Evolutionary conservation across 2,797 vertebrate genomes (phyloP), one percentile per base, ranked within the genome.

Genomic region (Kryptolebias ocellatus): DNA sequence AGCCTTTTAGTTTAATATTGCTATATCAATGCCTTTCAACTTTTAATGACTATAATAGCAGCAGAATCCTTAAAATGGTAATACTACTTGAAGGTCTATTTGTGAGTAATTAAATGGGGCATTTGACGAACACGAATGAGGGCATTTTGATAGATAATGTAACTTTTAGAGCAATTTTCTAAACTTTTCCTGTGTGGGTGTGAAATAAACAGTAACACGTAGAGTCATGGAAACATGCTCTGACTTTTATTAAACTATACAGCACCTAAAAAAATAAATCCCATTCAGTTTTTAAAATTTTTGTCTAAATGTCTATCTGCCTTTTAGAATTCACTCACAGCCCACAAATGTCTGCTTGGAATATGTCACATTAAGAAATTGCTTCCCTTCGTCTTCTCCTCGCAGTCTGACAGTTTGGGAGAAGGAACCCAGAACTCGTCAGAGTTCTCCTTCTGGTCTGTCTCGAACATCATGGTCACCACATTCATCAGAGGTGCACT

Each of bases 381-480:
- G 1, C 49, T 64, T 27, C 4, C 44, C 12, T 73, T 15, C 39
- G 2, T 50, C 24, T 12, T 1, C 42, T 54, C 46, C 74, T 83
- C 49, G 64, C 77, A 90, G 90, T 72, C 70, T 17, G 59, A 72
- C 53, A 12, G 31, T 69, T 70, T 51, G 54, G 47, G 53, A 62
- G 62, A 77, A 68, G 67, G 51, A 28, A 20, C 64, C 64, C 56
- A 51, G 44, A 66, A 14, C 61, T 64, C 66, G 29, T 18, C 69
- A 50, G 69, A 79, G 65, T 78, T 74, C 72, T 79, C 83, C 67
- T 47, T 57, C 72, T 54, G 80, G 67, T 56, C 49, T 54, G 65
- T 29, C 44, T 64, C 2, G 70, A 81, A 74, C 81, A 91, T 89
- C 88, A 87, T 90, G 88, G 76, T 69, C 73, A 37, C 53, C 60